Evolutionary conservation across 2,113 vertebrate genomes (phyloP).

Genomic region (Epinephelus moara): DNA sequence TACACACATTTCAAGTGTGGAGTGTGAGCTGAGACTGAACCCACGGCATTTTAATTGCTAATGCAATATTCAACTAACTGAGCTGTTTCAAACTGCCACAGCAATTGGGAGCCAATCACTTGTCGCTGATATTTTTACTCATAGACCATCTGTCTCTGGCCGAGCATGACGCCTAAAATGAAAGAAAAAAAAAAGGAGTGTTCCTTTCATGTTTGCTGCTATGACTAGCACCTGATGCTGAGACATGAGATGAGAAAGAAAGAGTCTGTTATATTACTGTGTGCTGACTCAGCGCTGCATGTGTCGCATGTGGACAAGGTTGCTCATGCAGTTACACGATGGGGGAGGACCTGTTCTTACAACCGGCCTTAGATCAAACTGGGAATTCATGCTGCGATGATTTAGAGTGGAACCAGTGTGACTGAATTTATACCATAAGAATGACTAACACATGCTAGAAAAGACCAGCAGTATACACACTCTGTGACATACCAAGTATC

Average conservation of each 20-base stretch:
- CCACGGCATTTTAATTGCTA: conserved; percentile 5
- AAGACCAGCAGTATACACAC: background rate
- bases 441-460: conserved; percentile 6
- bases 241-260: conserved; percentile 21
- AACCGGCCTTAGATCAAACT: conserved; percentile 10
- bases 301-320: conserved; percentile 15
- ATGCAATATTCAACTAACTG: conserved; percentile 23
- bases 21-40: conserved; percentile 28
- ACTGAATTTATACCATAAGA: background rate
- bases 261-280: background rate
- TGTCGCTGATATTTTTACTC: conserved; percentile 36
- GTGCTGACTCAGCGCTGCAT: conserved; percentile 9
- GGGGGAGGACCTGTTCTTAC: background rate
- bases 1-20: conserved; percentile 18
- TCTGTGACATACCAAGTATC: background rate
- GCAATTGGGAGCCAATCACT: conserved; percentile 40
- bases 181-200: background rate
- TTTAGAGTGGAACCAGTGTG: background rate
- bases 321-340: background rate
- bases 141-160: conserved; percentile 33
- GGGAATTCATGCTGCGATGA: conserved; percentile 4
- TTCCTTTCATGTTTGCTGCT: conserved; percentile 10
- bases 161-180: background rate
- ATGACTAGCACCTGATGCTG: conserved; percentile 33
- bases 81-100: conserved; percentile 33